A percentile compares a stretch with the other conserved stretches of the same genome.
Conservation (phyloP, 2,797 vertebrate species). For the Arrhamphus sclerolepis region DNA sequence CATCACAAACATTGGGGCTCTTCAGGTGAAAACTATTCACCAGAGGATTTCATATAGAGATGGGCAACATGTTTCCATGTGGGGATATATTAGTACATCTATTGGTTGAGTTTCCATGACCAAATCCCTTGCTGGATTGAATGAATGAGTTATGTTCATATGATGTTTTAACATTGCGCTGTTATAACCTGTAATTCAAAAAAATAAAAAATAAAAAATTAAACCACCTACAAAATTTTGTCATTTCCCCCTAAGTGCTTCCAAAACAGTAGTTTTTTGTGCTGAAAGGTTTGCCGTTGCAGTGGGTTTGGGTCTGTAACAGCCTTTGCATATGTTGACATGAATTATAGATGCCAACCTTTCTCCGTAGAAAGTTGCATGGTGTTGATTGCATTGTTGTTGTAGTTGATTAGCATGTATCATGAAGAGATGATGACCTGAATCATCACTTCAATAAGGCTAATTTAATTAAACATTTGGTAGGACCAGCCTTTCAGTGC, state of each 20-base stretch:
- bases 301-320: too few species aligned
- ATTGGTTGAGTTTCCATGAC: conserved; percentile 14
- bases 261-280: not conserved
- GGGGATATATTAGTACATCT: conserved; percentile 14
- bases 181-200: conserved; percentile 5
- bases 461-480: not conserved
- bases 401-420: too few species aligned
- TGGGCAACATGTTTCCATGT: not conserved
- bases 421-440: too few species aligned
- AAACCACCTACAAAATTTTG: not conserved
- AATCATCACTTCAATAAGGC: not conserved
- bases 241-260: not conserved
- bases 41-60: conserved; percentile 7
- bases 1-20: conserved; percentile 19
- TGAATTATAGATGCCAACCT: too few species aligned
- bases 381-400: too few species aligned
- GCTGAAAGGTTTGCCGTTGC: too few species aligned
- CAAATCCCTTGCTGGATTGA: conserved; percentile 14
- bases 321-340: too few species aligned
- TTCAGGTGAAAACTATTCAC: conserved; percentile 8
- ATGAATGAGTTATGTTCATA: conserved; percentile 12
- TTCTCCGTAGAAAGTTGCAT: too few species aligned
- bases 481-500: not conserved
- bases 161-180: not conserved
- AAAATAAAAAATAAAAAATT: not conserved